These are phyloP conservation scores for Caenorhabditis wallacei DNA, from an alignment of 2,888 invertebrate species.

Conservation along the genomic window DNA sequence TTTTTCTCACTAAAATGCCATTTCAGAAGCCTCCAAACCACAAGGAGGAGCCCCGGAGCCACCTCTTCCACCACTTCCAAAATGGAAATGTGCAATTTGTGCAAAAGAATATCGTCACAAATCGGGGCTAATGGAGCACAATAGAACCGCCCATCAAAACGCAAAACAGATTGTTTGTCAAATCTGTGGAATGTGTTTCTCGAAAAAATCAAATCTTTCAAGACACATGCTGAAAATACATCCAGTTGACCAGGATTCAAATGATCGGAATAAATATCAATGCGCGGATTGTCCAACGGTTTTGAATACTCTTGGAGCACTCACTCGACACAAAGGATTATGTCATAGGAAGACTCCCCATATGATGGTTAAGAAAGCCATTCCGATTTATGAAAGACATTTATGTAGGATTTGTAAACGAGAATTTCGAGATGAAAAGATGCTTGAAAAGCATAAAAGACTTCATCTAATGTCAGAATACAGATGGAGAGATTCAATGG, in stretches of 20 bases:
- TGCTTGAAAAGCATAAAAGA: slow-evolving; percentile 40
- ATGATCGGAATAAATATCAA: slow-evolving; percentile 52
- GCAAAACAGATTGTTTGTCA: slow-evolving; percentile 42
- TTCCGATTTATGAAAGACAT: slow-evolving; percentile 12
- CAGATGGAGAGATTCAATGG: slow-evolving; percentile 31
- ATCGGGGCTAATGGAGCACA: slow-evolving; percentile 63
- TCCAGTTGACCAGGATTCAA: slow-evolving; percentile 55
- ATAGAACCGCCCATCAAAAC: slow-evolving; percentile 47
- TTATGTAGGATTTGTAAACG: slow-evolving; percentile 41
- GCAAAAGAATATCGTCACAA: slow-evolving; percentile 65
- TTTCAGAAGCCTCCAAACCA: not conserved
- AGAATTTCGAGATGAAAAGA: slow-evolving; percentile 36
- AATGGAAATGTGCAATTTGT: slow-evolving; percentile 67
- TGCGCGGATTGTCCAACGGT: slow-evolving; percentile 66
- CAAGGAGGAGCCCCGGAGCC: not conserved
- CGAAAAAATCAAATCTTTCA: slow-evolving; percentile 63
- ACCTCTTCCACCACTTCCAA: not conserved
- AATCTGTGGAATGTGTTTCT: slow-evolving; percentile 63
- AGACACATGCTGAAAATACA: slow-evolving; percentile 67
- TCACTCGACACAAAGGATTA: slow-evolving; percentile 20
- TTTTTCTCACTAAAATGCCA: not conserved
- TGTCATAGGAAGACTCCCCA: slow-evolving; percentile 22
- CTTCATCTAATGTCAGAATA: slow-evolving; percentile 25
- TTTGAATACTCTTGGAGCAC: slow-evolving; percentile 26
- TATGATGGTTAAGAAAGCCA: slow-evolving; percentile 1